phyloP scores from a whole-genome alignment of 1,140 invertebrate species.

The Panagrolaimus sp. region DNA sequence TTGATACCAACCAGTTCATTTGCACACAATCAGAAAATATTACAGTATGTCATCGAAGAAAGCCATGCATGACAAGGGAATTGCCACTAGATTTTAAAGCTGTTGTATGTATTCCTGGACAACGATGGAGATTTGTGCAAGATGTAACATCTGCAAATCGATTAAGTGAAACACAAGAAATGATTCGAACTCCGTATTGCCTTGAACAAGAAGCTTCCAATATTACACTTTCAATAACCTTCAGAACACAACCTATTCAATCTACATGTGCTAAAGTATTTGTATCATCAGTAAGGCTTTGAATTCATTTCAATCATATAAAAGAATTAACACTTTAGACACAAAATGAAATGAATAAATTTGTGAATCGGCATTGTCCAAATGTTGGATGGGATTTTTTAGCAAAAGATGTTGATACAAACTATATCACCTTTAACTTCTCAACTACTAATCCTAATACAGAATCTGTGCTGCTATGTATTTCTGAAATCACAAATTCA shows the following conservation, averaged over 20 bases:
- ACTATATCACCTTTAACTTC: constrained; percentile 17
- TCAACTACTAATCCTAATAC: constrained; percentile 19
- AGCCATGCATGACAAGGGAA: constrained; percentile 20
- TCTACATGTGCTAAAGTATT: not conserved
- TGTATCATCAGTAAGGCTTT: not conserved
- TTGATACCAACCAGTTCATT: constrained; percentile 9
- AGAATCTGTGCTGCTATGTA: constrained; percentile 18
- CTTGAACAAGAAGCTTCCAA: constrained; percentile 22
- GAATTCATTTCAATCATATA: too few species aligned
- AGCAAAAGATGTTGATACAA: not conserved
- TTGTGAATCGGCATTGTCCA: constrained; percentile 18
- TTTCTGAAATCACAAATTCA: constrained; percentile 18
- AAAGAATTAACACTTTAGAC: constrained; percentile 17
- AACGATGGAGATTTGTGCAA: constrained; percentile 26
- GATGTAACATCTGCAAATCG: constrained; percentile 19
- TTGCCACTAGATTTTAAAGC: constrained; percentile 25
- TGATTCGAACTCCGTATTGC: constrained; percentile 20
- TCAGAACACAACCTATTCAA: not conserved
- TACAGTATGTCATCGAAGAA: constrained; percentile 20
- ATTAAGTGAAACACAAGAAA: constrained; percentile 17
- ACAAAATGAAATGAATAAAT: constrained; percentile 4
- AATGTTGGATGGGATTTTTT: constrained; percentile 17
- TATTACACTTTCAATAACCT: constrained; percentile 22
- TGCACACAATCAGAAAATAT: constrained; percentile 22
- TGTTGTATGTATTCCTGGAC: constrained; percentile 24